These are phyloP conservation scores for Crioceris asparagi DNA, from an alignment of 2,888 invertebrate species.

Conservation along the genomic window DNA sequence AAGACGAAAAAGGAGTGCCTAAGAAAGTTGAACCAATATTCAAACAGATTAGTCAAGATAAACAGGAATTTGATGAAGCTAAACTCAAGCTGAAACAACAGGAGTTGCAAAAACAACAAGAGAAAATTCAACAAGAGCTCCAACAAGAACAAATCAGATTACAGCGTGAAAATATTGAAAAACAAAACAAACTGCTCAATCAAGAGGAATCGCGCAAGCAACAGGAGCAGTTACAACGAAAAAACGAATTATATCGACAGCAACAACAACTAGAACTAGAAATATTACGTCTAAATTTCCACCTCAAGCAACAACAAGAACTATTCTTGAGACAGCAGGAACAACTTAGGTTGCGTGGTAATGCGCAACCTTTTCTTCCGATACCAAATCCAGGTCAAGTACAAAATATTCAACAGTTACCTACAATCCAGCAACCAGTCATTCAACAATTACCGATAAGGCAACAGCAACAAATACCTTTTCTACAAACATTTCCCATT, in stretches of 20 bases:
- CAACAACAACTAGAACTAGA: slow-evolving; percentile 61
- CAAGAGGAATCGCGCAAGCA: slow-evolving; percentile 10
- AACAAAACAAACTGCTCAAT: background rate
- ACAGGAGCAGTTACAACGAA: slow-evolving; percentile 6
- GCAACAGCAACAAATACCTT: too few species aligned
- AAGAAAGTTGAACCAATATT: slow-evolving; percentile 67
- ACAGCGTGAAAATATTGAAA: background rate
- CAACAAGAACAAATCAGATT: background rate
- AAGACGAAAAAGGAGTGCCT: slow-evolving; percentile 68
- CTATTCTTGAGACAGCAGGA: slow-evolving; percentile 46
- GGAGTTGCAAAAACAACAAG: slow-evolving; percentile 15
- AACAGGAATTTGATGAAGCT: slow-evolving; percentile 6
- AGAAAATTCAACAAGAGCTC: slow-evolving; percentile 5
- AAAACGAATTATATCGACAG: slow-evolving; percentile 49
- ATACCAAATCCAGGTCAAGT: slow-evolving; percentile 15
- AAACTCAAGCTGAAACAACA: slow-evolving; percentile 7
- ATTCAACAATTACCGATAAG: too few species aligned
- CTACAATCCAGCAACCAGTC: too few species aligned
- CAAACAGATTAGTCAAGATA: slow-evolving; percentile 31
- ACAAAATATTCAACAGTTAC: background rate
- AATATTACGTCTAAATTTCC: slow-evolving; percentile 48
- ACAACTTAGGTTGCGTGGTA: slow-evolving; percentile 30
- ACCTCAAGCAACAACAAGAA: slow-evolving; percentile 46
- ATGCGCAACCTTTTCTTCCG: slow-evolving; percentile 30
- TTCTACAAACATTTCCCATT: too few species aligned